Evolutionary conservation across 2,888 invertebrate species (phyloP), one percentile per base, ranked within the genome.

Genomic region (Amphipyra tragopoginis): DNA sequence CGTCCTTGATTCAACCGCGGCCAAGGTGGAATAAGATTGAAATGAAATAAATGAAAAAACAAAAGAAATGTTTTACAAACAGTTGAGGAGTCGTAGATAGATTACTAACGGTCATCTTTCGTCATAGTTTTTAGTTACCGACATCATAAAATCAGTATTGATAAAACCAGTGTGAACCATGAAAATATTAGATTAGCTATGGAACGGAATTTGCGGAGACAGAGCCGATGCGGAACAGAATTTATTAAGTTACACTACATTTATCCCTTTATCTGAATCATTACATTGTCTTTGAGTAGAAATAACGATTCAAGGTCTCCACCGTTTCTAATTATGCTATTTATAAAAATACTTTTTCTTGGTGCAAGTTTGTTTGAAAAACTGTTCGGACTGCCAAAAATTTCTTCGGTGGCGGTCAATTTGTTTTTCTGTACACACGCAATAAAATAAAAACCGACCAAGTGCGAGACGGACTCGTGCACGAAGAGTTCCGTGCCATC

Each of bases 121-220:
- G 48, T 42, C 44, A 54, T 38, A 62, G 42, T 8, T 62, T 36
- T 50, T 1, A 15, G 26, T 54, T 75, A 53, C 53, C 44, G 53
- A 15, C 3, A 21, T 57, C 11, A 38, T 45, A 29, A 26, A 21
- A 54, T 29, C n/a, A 39, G 38, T 13, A n/a, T 38, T 26, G 6
- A 26, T 13, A 26, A 44, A 39, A 50, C 14, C 40, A 33, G 56
- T 65, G 40, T 47, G 50, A 14, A 50, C 72, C 79, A 71, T 74
- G 68, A 67, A 72, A 65, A 67, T 56, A 75, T 67, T 63, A 34
- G 40, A 72, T 76, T 76, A 14, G 69, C 21, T 11, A 60, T 39
- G 72, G 62, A 65, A 57, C 56, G 50, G 40, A 38, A 48, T 63
- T 59, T 33, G 50, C 48, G 49, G 60, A 33, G 36, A 53, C 48